Evolutionary conservation across 2,113 vertebrate species (phyloP).

Genomic region (Tachysurus fulvidraco): DNA sequence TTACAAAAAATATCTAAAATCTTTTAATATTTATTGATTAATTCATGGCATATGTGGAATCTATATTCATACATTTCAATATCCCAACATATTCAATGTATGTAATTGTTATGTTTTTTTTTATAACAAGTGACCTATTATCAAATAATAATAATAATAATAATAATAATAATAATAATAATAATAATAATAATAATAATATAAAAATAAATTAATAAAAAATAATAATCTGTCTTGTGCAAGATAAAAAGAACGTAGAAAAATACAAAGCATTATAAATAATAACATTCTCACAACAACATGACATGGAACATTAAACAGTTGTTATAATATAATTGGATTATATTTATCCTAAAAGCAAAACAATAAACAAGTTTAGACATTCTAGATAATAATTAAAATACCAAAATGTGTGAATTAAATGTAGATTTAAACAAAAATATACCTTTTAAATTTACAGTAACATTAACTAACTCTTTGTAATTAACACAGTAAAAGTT

Average conservation of each 20-base stretch:
- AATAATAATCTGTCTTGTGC: neutral
- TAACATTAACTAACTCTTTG: neutral
- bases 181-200: too few relatives aligned
- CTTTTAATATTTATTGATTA: neutral
- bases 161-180: too few relatives aligned
- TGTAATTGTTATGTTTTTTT: neutral
- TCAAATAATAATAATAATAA: neutral
- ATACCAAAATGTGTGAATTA: neutral
- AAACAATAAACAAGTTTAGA: neutral
- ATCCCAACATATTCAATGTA: neutral
- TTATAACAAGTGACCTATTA: neutral
- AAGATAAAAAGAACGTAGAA: neutral
- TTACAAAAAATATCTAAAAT: neutral
- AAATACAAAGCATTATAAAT: constrained; percentile 3
- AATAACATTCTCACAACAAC: neutral
- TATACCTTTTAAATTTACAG: neutral
- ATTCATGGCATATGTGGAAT: neutral
- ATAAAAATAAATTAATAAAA: too few relatives aligned
- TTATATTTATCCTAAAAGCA: constrained; percentile 11
- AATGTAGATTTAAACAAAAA: neutral
- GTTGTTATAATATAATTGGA: constrained; percentile 7
- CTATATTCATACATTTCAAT: neutral
- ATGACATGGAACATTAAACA: constrained; percentile 9
- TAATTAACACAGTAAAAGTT: neutral
- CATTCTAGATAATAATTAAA: neutral